A percentile compares a stretch with the other conserved stretches of the same genome.
Evolutionary conservation across 2,797 vertebrate species (phyloP).

Genomic region (Sternotherus odoratus): DNA sequence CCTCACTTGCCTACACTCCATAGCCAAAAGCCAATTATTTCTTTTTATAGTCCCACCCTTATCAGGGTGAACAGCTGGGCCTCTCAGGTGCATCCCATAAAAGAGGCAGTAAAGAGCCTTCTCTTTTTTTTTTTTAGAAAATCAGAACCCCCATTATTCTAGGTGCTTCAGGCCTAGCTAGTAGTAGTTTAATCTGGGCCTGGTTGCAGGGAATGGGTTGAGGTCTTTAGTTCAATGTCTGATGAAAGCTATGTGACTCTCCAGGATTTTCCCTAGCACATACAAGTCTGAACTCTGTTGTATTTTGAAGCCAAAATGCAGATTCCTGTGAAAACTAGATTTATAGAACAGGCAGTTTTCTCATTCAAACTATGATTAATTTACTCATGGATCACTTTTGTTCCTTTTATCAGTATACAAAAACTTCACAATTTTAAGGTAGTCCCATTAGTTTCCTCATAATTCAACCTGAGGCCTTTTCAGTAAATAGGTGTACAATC

Average conservation of each 20-base stretch:
- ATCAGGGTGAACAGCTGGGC: not conserved
- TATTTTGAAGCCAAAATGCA: not conserved
- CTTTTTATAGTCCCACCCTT: not conserved
- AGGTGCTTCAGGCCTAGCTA: rapidly evolving
- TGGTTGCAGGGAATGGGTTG: too few species aligned
- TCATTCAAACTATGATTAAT: constrained; percentile 32
- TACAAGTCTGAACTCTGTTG: not conserved
- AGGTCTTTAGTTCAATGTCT: not conserved
- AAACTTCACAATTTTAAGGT: not conserved
- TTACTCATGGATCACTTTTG: not conserved
- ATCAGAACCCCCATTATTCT: not conserved
- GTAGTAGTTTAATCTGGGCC: not conserved
- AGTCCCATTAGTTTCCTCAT: not conserved
- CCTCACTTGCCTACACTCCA: not conserved
- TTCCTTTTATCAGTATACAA: constrained; percentile 8
- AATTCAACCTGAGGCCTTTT: not conserved
- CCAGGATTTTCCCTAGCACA: not conserved
- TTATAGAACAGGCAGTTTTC: not conserved
- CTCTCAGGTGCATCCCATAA: not conserved
- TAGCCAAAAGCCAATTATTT: not conserved
- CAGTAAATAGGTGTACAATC: not conserved
- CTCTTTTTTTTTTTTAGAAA: not conserved
- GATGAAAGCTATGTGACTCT: not conserved
- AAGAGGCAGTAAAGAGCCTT: not conserved
- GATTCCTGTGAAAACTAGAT: not conserved